phyloP scores from a whole-genome alignment of 2,888 invertebrate species.

The Epinotia bilunana region DNA sequence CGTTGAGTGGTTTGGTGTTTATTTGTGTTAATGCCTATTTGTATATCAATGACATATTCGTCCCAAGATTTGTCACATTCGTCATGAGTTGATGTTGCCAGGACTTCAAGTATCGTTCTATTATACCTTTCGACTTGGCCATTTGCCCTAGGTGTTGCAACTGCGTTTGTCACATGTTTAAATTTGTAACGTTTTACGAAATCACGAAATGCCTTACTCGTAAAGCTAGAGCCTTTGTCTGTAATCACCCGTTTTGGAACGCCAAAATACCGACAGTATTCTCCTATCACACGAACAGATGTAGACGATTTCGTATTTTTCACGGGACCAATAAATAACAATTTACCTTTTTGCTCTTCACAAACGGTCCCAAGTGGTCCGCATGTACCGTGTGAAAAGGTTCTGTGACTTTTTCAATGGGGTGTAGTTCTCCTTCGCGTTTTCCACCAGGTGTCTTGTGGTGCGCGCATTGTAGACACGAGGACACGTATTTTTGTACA shows the following conservation, averaged over 20 bases:
- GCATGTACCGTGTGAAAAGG: slow-evolving; percentile 45
- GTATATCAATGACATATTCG: slow-evolving; percentile 38
- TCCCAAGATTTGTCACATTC: slow-evolving; percentile 28
- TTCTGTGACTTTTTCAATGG: slow-evolving; percentile 30
- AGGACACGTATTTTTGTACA: background rate
- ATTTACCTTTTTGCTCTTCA: slow-evolving; percentile 42
- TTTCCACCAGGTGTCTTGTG: slow-evolving; percentile 31
- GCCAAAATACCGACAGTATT: background rate
- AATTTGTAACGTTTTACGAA: slow-evolving; percentile 32
- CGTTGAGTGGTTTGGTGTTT: slow-evolving; percentile 14
- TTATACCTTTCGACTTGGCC: slow-evolving; percentile 39
- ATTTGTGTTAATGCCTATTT: slow-evolving; percentile 28
- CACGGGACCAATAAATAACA: slow-evolving; percentile 47
- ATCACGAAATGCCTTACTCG: slow-evolving; percentile 24
- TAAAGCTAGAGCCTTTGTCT: slow-evolving; percentile 10
- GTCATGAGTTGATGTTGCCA: slow-evolving; percentile 21
- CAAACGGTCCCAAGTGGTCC: slow-evolving; percentile 29
- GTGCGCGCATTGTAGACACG: slow-evolving; percentile 19
- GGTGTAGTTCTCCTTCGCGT: slow-evolving; percentile 33
- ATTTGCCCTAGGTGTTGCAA: slow-evolving; percentile 37
- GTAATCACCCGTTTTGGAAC: slow-evolving; percentile 8
- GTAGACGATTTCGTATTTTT: slow-evolving; percentile 47
- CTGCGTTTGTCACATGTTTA: slow-evolving; percentile 46
- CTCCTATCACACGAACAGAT: slow-evolving; percentile 43
- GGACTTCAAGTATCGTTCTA: slow-evolving; percentile 8